Base-by-base conservation (phyloP, 2,888 invertebrate genomes). In the Trachelus tabidus region DNA sequence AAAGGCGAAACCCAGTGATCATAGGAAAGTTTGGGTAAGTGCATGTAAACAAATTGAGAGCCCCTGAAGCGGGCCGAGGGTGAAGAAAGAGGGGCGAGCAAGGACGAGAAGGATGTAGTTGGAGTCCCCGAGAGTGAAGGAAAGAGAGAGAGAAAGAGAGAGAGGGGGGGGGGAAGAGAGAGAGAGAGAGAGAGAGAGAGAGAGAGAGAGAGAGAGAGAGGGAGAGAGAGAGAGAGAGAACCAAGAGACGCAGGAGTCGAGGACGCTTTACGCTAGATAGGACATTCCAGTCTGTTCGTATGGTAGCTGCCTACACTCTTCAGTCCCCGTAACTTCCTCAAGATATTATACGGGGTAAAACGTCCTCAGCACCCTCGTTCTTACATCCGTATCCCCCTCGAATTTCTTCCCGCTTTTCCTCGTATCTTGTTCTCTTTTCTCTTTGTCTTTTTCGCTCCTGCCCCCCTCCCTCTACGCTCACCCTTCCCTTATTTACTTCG, bases 41-140 rank as follows among this genome's bases (percentile, higher is more conserved):
- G 68, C 79, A 80, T 81, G 82, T 85, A 85, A 86, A 86, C 83
- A 85, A 85, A 85, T 85, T 85, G 86, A 84, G 85, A 85, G 81
- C 82, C 83, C 75, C 79, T 76, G 73, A 56, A 56, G 73, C 34
- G 73, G 73, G 15, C 73, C 75, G 75, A 73, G 76, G 77, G 75
- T 74, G 77, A 23, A 77, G 68, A 77, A 76, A 73, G 68, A 76
- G 77, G 69, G 80, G 71, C 78, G 74, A 56, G 37, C 12, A 73
- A 73, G 80, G 34, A 75, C 15, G 75, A 75, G 76, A 73, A 75
- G 80, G 73, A 68, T 33, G 73, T 31, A 30, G 34, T 34, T 11
- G 74, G 76, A 78, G 75, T 80, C 73, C 76, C 76, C 34, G 78
- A 77, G 69, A 81, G 68, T 73, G 40, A 73, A 75, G 56, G 35